Conservation (phyloP, 2,888 invertebrate species). For the Sinelater perroti region DNA sequence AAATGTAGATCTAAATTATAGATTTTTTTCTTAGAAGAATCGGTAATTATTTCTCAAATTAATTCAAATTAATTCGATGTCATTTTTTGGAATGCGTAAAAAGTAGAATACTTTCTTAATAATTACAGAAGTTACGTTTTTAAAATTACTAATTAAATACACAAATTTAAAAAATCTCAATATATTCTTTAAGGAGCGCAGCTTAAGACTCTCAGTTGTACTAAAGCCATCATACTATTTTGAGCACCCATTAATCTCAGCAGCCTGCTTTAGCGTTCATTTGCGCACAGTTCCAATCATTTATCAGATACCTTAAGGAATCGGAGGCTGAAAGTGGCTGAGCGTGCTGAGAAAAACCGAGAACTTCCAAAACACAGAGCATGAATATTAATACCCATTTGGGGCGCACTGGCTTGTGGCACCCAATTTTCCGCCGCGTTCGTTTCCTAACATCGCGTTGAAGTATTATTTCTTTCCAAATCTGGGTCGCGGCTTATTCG, state of each 20-base stretch:
- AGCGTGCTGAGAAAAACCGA: neutral
- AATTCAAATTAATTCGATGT: too few species aligned
- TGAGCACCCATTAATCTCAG: constrained; percentile 21
- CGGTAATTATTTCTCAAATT: too few species aligned
- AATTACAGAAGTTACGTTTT: too few species aligned
- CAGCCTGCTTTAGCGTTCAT: constrained; percentile 19
- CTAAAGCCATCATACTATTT: too few species aligned
- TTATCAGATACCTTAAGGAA: constrained; percentile 16
- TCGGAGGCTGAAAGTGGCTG: neutral
- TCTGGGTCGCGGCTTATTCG: neutral
- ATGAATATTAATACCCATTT: constrained; percentile 15
- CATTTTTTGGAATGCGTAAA: too few species aligned
- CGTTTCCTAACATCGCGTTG: neutral
- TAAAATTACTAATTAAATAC: too few species aligned
- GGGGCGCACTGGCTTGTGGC: neutral
- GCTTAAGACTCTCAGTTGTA: too few species aligned
- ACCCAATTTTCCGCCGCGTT: constrained; percentile 1
- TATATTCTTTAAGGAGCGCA: too few species aligned
- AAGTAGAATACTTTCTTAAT: too few species aligned
- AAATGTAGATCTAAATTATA: too few species aligned
- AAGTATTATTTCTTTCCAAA: neutral
- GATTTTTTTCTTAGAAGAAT: too few species aligned
- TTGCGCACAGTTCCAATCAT: constrained; percentile 16
- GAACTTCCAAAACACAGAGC: neutral
- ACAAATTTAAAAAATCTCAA: too few species aligned